Base-by-base conservation (phyloP, 2,888 invertebrate species). In the Cephus spinipes region DNA sequence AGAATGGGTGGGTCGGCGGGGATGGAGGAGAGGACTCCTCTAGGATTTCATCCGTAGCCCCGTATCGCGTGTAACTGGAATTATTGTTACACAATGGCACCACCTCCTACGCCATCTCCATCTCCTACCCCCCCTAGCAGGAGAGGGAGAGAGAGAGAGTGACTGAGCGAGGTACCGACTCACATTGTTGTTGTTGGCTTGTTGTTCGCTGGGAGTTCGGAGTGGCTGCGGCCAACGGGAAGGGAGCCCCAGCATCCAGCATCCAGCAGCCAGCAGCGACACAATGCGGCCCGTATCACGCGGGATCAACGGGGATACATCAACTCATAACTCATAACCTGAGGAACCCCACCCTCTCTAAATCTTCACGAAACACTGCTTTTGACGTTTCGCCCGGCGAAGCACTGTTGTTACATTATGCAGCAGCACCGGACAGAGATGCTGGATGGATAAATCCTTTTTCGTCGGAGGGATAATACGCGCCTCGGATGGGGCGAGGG, bases 1-100 rank as follows among this genome's bases (percentile, higher is more conserved):
- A n/a, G 68, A 30, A 69, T 23, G 73, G 69, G 79, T 77, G 33
- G 73, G 69, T 71, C 68, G 69, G 76, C 74, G 76, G 78, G 78
- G 83, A 77, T 75, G 78, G 76, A 80, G 76, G 68, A 74, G 68
- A 73, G 12, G 36, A 69, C 81, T 84, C 89, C 85, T 87, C 91
- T 91, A 90, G 88, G 89, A 90, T 91, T 91, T 90, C 91, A 91
- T 83, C 73, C 75, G 55, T 69, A 74, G 78, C 75, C 81, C 77
- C 83, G 83, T 87, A 86, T 86, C 84, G 83, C 86, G 86, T 83
- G 86, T 85, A 86, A 87, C 87, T 85, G 90, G 89, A 91, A 90
- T 91, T 88, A 91, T 91, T 89, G 86, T 84, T 85, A 87, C 87
- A 91, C 91, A 91, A 91, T 91, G 87, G 84, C 76, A 75, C 75